Evolutionary conservation across 2,888 invertebrate species (phyloP), one percentile per base, ranked within the genome.

Genomic region (Hydrotaea cyrtoneurina): DNA sequence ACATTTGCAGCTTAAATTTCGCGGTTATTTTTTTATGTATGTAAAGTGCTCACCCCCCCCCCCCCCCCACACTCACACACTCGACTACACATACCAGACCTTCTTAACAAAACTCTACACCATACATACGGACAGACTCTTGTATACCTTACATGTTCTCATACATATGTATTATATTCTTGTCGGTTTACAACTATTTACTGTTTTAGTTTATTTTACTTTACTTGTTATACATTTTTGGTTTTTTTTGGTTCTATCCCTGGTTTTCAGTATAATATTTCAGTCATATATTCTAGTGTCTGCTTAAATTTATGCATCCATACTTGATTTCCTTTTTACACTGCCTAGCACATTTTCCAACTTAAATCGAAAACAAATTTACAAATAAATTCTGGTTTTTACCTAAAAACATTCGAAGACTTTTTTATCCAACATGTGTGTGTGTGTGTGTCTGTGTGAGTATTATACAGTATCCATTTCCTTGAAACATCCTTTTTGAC

Each of bases 231-330:
- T n/a, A 13, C 53, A 21, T 10, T 69, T 62, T 74, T 50, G n/a
- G 13, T 43, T 43, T 21, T 59, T 43, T 57, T 73, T 31, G 19
- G 21, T 62, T 74, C 26, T 74, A 62, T 62, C 59, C 74, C 74
- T 62, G 74, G 73, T 43, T 74, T 62, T 74, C n/a, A 62, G 59
- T 59, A 74, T 59, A 74, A 74, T 59, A 59, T 62, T 74, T 74
- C 59, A 74, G 74, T 74, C 74, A 62, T 74, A 62, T 26, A 74
- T 59, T 19, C 15, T 57, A 73, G 53, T 71, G 53, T 71, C 66
- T 23, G 59, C 59, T 59, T 69, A 69, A 26, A 71, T 31, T 71
- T 53, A 59, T 4, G 15, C 23, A 59, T 17, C 50, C 17, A 2
- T 39, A 8, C 39, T 39, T 39, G 39, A 36, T 59, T 26, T 59